Conservation (phyloP, 2,888 invertebrate genomes). For the Oligia latruncula region DNA sequence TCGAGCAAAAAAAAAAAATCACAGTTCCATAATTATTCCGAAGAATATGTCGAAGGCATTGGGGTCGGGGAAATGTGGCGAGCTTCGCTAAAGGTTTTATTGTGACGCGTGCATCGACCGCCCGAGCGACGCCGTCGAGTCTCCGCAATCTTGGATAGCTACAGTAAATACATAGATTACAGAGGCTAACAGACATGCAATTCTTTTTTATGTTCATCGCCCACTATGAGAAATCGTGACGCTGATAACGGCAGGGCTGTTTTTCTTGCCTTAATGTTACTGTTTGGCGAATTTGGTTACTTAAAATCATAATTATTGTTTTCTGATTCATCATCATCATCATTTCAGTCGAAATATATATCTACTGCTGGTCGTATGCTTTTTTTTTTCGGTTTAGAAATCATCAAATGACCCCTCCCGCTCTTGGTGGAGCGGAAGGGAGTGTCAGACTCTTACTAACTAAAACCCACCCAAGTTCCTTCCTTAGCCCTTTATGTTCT, state of each 20-base stretch:
- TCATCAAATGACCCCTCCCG: no score
- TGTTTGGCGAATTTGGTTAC: background rate
- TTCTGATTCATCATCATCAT: background rate
- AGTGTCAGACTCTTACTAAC: no score
- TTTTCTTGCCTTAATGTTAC: background rate
- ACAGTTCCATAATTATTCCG: constrained; percentile 57
- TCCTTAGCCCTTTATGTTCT: no score
- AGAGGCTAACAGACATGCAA: constrained; percentile 71
- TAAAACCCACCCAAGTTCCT: no score
- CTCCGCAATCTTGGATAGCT: constrained; percentile 82
- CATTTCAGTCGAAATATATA: background rate
- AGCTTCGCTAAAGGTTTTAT: constrained; percentile 68
- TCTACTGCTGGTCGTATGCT: background rate
- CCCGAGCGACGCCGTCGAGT: constrained; percentile 83
- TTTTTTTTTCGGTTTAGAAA: no score
- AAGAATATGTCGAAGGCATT: constrained; percentile 59
- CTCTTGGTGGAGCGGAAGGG: no score
- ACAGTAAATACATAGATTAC: constrained; percentile 80
- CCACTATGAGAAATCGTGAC: constrained; percentile 9
- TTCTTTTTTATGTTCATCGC: constrained; percentile 63
- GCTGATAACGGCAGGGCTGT: background rate
- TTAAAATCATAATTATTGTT: background rate
- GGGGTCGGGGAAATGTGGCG: constrained; percentile 58
- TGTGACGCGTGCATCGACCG: constrained; percentile 84
- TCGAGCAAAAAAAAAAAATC: constrained; percentile 25